phyloP scores from a whole-genome alignment of 1,140 invertebrate genomes.

The Drosophila kikkawai region DNA sequence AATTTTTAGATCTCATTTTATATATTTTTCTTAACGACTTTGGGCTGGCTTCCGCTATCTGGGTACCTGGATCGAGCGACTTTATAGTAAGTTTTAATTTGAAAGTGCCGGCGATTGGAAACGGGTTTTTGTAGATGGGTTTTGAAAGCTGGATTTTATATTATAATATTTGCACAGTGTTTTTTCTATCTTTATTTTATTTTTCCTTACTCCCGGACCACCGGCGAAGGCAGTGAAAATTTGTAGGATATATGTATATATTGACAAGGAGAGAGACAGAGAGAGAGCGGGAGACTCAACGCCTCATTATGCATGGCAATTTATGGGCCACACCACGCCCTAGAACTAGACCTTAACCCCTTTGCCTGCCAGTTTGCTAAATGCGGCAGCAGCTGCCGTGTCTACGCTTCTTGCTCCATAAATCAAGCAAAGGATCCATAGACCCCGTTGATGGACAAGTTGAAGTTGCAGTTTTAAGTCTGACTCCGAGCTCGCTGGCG shows the following conservation, averaged over 20 bases:
- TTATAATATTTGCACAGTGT: not conserved
- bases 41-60: constrained; percentile 4
- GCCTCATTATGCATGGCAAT: constrained; percentile 76
- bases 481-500: constrained; percentile 2
- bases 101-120: constrained; percentile 24
- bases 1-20: constrained; percentile 2
- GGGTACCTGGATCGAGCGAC: constrained; percentile 17
- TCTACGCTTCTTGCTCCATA: constrained; percentile 76
- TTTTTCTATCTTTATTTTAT: not conserved
- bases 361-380: constrained; percentile 46
- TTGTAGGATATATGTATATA: constrained; percentile 23
- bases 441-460: constrained; percentile 38
- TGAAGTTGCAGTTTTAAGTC: constrained; percentile 12
- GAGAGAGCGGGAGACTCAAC: constrained; percentile 55
- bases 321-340: constrained; percentile 57
- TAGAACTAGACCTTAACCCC: constrained; percentile 25
- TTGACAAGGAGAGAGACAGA: constrained; percentile 31
- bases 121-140: constrained; percentile 9
- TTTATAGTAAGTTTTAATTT: constrained; percentile 30
- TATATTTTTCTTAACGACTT: constrained; percentile 1
- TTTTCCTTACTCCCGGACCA: constrained; percentile 19
- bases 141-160: constrained; percentile 8
- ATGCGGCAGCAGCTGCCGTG: constrained; percentile 73
- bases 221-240: constrained; percentile 43
- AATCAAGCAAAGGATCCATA: constrained; percentile 69